Evolutionary conservation across 2,113 vertebrate species (phyloP), one percentile per base, ranked within the genome.

Genomic region (Neolamprologus variostigma): DNA sequence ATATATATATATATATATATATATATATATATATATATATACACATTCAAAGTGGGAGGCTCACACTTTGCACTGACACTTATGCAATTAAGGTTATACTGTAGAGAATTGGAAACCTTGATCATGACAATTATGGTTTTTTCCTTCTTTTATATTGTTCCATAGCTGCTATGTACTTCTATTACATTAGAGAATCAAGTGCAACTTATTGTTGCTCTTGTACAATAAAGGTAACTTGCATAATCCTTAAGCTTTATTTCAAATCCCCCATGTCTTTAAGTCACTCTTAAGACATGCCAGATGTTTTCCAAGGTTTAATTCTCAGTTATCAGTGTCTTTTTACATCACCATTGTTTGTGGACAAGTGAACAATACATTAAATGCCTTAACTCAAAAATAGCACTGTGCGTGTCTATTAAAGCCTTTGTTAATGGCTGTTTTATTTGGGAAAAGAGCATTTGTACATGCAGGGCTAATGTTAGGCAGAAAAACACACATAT

Each of bases 381-480:
- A 51, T 51, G 8, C 21, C 19, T 11, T 11, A 23, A 66, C 28
- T 66, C 42, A 63, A 51, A 35, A 35, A 66, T 12, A 6, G 6
- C n/a, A 35, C 33, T 4, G 14, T 13, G 23, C 1, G 0, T 16
- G 10, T 19, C 9, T 0, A 17, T 16, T 21, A 31, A 63, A 63
- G 23, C 3, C 9, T 9, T 68, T 68, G 81, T 50, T 23, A 26
- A 37, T 26, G 19, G 42, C 12, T 3, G 17, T 66, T 50, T 63
- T 82, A 7, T 11, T 66, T 21, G 42, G 63, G 4, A 63, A 45
- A 61, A 17, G 53, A 61, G 4, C 16, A 26, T 45, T 13, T 42
- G 10, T 1, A 19, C 13, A 73, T 47, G 40, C 37, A 71, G 66
- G 37, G 21, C 21, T 26, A 26, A 42, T 23, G 35, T 42, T 42